Conservation (phyloP, 2,888 invertebrate genomes). For the Drosophila nr. perissopoda region DNA sequence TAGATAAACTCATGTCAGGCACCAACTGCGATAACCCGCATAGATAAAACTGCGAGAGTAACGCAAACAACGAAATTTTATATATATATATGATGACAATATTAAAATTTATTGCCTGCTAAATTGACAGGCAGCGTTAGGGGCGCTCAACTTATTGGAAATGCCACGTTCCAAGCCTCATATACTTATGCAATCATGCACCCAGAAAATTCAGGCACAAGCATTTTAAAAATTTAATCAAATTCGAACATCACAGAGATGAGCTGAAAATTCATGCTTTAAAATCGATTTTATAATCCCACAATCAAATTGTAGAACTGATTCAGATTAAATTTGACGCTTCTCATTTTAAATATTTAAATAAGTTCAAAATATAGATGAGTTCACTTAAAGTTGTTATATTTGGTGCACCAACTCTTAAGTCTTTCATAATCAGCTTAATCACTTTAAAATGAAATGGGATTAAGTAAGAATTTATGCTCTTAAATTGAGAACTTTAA, state of each 20-base stretch:
- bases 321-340: background rate
- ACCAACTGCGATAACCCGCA: conserved; percentile 78
- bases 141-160: conserved; percentile 31
- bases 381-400: background rate
- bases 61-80: conserved; percentile 28
- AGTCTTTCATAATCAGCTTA: background rate
- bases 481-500: background rate
- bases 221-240: background rate
- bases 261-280: background rate
- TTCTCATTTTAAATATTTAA: background rate
- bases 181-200: background rate
- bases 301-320: background rate
- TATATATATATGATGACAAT: conserved; percentile 32
- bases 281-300: background rate
- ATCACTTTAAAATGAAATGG: background rate
- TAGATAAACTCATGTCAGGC: conserved; percentile 45
- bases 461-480: background rate
- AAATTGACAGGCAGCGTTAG: conserved; percentile 77
- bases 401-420: background rate
- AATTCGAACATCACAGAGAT: background rate
- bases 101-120: conserved; percentile 82
- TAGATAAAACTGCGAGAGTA: conserved; percentile 67
- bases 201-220: background rate
- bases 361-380: background rate
- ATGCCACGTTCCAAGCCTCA: conserved; percentile 25